A percentile compares a stretch with the other conserved stretches of the same genome.
phyloP scores from a whole-genome alignment of 2,113 vertebrate species.

The Mormyrus lacerda region DNA sequence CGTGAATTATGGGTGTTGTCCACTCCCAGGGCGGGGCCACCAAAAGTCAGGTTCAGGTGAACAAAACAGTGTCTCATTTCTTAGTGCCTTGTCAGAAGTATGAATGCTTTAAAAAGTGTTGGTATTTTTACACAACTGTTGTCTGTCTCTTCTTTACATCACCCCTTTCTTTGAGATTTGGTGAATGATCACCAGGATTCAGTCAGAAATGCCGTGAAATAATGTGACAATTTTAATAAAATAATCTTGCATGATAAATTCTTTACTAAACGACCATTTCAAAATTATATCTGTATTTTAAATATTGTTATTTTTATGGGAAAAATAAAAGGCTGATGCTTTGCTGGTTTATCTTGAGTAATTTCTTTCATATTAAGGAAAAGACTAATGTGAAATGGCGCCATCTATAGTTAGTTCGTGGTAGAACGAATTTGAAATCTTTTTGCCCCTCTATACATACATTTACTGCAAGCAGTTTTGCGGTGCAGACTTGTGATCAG shows the following conservation, averaged over 20 bases:
- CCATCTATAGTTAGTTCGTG: neutral
- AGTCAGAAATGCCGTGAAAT: neutral
- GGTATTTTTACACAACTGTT: neutral
- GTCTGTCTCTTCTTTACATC: neutral
- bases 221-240: neutral
- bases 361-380: neutral
- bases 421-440: conserved; percentile 14
- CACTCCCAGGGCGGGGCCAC: neutral
- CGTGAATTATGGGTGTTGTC: neutral
- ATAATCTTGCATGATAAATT: neutral
- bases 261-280: neutral
- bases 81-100: neutral
- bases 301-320: neutral
- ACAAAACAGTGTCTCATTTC: neutral
- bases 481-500: neutral
- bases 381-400: neutral
- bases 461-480: neutral
- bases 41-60: neutral
- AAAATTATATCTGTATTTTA: neutral
- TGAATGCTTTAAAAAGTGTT: neutral
- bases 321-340: neutral
- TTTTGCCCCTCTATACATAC: neutral
- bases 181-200: neutral
- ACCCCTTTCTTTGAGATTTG: neutral
- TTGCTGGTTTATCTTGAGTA: neutral